A percentile compares a stretch with the other conserved stretches of the same genome.
Conservation (phyloP, 2,797 vertebrate genomes). For the Enteromius radiatus region DNA sequence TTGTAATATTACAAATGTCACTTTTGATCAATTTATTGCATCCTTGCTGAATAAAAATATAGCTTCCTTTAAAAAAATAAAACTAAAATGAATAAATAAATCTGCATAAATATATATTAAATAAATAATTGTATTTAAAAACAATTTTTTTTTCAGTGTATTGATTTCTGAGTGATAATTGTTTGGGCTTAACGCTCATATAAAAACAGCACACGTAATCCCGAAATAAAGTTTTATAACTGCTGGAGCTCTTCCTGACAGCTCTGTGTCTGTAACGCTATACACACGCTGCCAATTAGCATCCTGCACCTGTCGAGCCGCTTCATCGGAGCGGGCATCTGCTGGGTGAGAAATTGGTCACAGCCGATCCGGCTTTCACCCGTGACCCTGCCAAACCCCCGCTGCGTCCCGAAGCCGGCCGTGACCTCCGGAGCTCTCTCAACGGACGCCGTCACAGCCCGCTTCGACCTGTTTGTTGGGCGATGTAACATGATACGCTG, state of each 20-base stretch:
- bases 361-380: constrained; percentile 39
- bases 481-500: neutral
- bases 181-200: neutral
- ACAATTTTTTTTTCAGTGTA: no score
- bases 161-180: neutral
- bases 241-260: constrained; percentile 3
- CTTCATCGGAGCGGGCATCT: constrained; percentile 51
- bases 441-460: neutral
- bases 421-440: constrained; percentile 11
- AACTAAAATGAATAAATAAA: no score
- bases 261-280: constrained; percentile 27
- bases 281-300: constrained; percentile 54
- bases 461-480: neutral
- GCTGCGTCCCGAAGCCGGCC: neutral
- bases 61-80: no score
- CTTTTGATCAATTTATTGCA: no score
- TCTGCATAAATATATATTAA: no score
- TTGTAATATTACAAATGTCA: no score
- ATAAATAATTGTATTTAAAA: no score
- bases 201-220: neutral
- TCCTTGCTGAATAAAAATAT: no score
- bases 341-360: constrained; percentile 49
- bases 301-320: constrained; percentile 55
- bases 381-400: constrained; percentile 46
- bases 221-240: neutral